Base-by-base conservation (phyloP, 2,888 invertebrate species). In the Phaonia tiefii region DNA sequence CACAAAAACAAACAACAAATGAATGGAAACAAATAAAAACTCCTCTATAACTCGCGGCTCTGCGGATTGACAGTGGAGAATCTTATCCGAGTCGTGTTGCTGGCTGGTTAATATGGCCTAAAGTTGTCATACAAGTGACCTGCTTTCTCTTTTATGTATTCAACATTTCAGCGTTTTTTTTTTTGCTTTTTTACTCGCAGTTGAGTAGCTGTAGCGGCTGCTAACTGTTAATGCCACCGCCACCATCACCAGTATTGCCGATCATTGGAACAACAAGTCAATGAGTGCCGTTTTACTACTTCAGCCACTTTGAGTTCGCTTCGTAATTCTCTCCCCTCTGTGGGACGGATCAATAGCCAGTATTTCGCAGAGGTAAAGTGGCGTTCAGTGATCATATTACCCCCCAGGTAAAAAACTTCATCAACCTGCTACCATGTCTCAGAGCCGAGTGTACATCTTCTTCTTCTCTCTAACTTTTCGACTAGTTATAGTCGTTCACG, bases 41-140 rank as follows among this genome's bases (percentile, higher is more conserved):
- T 58, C 58, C 58, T 60, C 39, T 1, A 37, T 20, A 63, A 22
- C 42, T 39, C 13, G 22, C 42, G 42, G 22, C n/a, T 42, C 11
- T 42, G 4, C 22, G 26, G 13, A n/a, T 56, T 11, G 56, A 26
- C 13, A n/a, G 20, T 42, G 63, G 63, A 63, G 63, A 63, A 63
- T 63, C 63, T 42, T n/a, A 42, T 22, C 63, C 42, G 63, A 63
- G 63, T 39, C 42, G 17, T 31, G 31, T 42, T 74, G n/a, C 65
- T 71, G 42, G 42, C 26, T 75, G 49, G 69, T 80, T 51, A 70
- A 44, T 69, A 22, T 63, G 54, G 81, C 75, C 77, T 72, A 63
- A 81, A 81, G 80, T 88, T 86, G 88, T 87, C 86, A 88, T 86
- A 87, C 88, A 88, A 88, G 88, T 89, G 89, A 89, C 88, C 88